Conservation (phyloP, 2,113 vertebrate species). For the pig (Sus scrofa) region DNA sequence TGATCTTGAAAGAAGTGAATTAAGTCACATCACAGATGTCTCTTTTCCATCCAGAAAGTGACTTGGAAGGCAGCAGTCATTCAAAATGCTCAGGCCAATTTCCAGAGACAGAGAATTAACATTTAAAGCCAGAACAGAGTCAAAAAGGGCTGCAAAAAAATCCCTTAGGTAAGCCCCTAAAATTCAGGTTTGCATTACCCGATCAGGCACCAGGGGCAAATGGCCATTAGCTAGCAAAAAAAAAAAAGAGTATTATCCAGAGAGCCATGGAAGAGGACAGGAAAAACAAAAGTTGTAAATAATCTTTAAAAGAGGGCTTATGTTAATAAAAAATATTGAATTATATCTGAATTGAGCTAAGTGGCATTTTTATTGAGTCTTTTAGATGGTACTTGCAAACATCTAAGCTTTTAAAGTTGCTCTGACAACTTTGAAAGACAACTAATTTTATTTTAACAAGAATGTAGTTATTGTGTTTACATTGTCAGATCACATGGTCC, state of each 20-base stretch:
- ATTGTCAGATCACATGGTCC: constrained; percentile 22
- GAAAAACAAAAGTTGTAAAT: not conserved
- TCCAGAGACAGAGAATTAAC: constrained; percentile 34
- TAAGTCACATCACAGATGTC: not conserved
- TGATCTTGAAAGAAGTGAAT: not conserved
- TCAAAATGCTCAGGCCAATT: not conserved
- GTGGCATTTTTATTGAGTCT: not conserved
- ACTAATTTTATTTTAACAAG: constrained; percentile 48
- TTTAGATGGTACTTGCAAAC: not conserved
- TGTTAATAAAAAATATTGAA: constrained; percentile 61
- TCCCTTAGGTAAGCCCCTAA: not conserved
- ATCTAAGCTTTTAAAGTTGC: constrained; percentile 39
- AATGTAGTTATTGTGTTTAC: constrained; percentile 59
- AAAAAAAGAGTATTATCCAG: not conserved
- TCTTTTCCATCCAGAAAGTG: constrained; percentile 28
- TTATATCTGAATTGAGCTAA: not conserved
- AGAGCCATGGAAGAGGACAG: not conserved
- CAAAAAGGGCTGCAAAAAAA: not conserved
- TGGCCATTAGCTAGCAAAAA: not conserved
- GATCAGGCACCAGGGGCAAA: not conserved
- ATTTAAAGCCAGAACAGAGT: not conserved
- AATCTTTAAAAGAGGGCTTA: not conserved
- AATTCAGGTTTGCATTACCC: constrained; percentile 31
- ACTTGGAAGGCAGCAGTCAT: not conserved
- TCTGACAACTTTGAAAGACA: constrained; percentile 57